phyloP scores from a whole-genome alignment of 2,888 invertebrate species.

The Harpalus rubripes region DNA sequence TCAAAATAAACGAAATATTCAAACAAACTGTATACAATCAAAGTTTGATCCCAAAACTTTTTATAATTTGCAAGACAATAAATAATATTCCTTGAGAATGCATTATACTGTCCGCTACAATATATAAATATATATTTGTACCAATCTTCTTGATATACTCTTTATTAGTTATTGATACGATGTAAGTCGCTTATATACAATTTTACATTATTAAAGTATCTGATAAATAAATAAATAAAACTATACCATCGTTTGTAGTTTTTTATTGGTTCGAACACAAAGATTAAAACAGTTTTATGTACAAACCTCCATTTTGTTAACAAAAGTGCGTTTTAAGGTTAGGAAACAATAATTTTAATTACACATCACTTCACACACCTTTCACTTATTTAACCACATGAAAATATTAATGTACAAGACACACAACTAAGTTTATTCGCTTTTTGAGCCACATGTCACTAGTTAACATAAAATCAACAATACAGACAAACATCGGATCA shows the following conservation, averaged over 20 bases:
- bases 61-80: not conserved
- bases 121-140: slow-evolving; percentile 62
- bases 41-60: not conserved
- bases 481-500: slow-evolving; percentile 65
- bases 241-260: slow-evolving; percentile 8
- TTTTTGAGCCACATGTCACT: slow-evolving; percentile 52
- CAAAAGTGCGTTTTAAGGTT: slow-evolving; percentile 30
- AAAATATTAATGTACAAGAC: slow-evolving; percentile 35
- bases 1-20: no score
- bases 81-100: slow-evolving; percentile 1
- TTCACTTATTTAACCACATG: slow-evolving; percentile 40
- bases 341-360: slow-evolving; percentile 36
- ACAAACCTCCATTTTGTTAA: slow-evolving; percentile 51
- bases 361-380: slow-evolving; percentile 52
- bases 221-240: slow-evolving; percentile 47
- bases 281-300: slow-evolving; percentile 54
- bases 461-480: slow-evolving; percentile 59
- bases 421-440: slow-evolving; percentile 39
- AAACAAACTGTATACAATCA: no score
- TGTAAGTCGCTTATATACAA: slow-evolving; percentile 52
- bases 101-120: slow-evolving; percentile 31
- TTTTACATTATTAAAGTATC: slow-evolving; percentile 15
- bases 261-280: slow-evolving; percentile 59
- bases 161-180: slow-evolving; percentile 60
- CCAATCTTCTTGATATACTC: slow-evolving; percentile 50